A percentile compares a stretch with the other conserved stretches of the same genome.
phyloP scores from a whole-genome alignment of 2,113 vertebrate species.

The Hyla sarda region DNA sequence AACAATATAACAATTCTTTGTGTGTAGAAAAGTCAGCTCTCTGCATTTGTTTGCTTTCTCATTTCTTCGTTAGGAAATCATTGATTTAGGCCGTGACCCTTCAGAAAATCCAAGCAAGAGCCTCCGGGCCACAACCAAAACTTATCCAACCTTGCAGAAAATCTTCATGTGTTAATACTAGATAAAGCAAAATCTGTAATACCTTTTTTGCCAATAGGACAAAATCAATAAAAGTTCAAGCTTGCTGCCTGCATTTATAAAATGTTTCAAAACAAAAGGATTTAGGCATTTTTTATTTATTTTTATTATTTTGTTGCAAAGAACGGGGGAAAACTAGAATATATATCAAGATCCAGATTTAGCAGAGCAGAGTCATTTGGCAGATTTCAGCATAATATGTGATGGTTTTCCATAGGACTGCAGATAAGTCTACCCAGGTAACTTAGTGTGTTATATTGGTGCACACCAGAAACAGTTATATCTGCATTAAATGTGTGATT shows the following conservation, averaged over 20 bases:
- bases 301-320: neutral
- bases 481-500: too few species aligned
- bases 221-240: slow-evolving; percentile 52
- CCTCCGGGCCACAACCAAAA: slow-evolving; percentile 43
- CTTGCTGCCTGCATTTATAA: slow-evolving; percentile 24
- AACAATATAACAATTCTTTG: neutral
- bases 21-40: neutral
- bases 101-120: slow-evolving; percentile 43
- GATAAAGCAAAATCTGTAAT: slow-evolving; percentile 56
- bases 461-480: neutral
- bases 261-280: slow-evolving; percentile 13
- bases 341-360: neutral
- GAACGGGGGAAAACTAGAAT: neutral
- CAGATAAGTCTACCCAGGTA: neutral
- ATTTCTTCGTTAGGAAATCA: slow-evolving; percentile 32
- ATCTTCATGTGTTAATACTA: slow-evolving; percentile 45
- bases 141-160: slow-evolving; percentile 49
- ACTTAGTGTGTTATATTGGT: neutral
- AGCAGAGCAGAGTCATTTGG: neutral
- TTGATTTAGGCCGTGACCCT: slow-evolving; percentile 51
- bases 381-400: neutral
- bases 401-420: neutral
- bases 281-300: neutral
- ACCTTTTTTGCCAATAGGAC: slow-evolving; percentile 33
- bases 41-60: slow-evolving; percentile 1